These are phyloP conservation scores for Lepisosteus osseus DNA, from an alignment of 2,113 vertebrate genomes.

Conservation along the genomic window DNA sequence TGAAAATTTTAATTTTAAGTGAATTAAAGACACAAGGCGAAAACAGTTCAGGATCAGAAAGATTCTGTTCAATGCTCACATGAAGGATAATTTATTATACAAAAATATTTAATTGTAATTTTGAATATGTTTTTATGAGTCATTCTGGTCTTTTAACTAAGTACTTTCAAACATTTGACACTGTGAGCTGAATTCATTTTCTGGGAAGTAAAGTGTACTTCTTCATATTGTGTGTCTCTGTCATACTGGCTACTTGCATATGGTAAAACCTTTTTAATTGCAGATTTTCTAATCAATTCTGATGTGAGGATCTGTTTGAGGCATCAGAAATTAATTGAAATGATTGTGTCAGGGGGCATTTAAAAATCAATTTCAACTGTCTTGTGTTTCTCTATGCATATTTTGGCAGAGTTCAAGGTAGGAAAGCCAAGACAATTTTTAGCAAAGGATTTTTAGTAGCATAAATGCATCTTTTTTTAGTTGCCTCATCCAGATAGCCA, in stretches of 20 bases:
- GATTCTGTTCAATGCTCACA: neutral
- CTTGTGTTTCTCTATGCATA: neutral
- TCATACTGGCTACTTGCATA: neutral
- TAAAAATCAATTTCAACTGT: slow-evolving; percentile 12
- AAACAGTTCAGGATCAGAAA: neutral
- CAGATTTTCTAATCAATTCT: neutral
- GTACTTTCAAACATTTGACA: neutral
- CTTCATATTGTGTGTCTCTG: neutral
- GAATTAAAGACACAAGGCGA: neutral
- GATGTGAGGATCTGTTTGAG: neutral
- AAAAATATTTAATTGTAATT: neutral
- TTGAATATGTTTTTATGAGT: neutral
- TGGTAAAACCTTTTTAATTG: slow-evolving; percentile 4
- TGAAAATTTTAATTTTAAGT: too few species aligned
- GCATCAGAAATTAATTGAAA: neutral
- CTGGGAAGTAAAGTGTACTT: neutral
- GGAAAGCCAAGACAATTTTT: neutral
- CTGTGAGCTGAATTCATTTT: neutral
- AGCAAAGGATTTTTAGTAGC: neutral
- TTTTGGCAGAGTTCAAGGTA: neutral
- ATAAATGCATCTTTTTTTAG: neutral
- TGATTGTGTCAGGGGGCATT: slow-evolving; percentile 2
- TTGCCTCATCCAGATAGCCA: too few species aligned
- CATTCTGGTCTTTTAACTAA: neutral
- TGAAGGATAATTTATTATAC: neutral